These are phyloP conservation scores for Chunga burmeisteri DNA, from an alignment of 2,113 vertebrate genomes.

Conservation along the genomic window DNA sequence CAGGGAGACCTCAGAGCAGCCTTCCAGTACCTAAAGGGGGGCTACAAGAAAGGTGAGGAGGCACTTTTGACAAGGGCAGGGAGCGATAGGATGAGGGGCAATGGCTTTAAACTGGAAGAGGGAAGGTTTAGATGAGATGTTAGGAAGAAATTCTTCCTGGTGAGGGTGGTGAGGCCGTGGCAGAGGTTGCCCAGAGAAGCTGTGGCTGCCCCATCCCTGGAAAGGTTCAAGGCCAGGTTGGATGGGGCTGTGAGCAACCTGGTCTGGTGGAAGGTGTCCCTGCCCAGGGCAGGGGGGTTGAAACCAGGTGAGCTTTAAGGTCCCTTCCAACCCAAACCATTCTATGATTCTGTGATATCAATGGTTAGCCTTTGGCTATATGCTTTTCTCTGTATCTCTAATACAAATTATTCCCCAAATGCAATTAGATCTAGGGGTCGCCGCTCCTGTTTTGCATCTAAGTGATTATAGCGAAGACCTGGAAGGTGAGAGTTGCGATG, in stretches of 20 bases:
- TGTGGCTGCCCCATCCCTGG: neutral
- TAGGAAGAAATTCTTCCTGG: neutral
- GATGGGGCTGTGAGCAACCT: neutral
- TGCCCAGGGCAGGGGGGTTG: fast-evolving
- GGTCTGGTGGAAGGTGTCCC: neutral
- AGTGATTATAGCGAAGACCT: neutral
- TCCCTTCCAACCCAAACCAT: neutral
- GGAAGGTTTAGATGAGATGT: neutral
- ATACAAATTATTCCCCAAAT: neutral
- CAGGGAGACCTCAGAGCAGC: neutral
- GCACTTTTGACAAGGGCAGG: neutral
- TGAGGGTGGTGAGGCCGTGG: neutral
- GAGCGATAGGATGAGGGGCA: neutral
- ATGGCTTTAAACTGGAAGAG: neutral
- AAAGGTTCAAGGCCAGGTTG: neutral
- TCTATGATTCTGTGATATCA: neutral
- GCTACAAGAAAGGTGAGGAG: neutral
- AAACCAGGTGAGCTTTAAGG: neutral
- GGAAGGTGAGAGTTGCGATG: neutral
- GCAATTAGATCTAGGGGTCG: neutral
- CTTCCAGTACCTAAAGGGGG: neutral
- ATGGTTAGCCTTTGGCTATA: neutral
- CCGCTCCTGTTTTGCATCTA: neutral
- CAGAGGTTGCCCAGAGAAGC: neutral
- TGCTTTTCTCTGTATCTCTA: neutral